phyloP scores from a whole-genome alignment of 2,113 vertebrate species.

The Hippocampus guttulatus region DNA sequence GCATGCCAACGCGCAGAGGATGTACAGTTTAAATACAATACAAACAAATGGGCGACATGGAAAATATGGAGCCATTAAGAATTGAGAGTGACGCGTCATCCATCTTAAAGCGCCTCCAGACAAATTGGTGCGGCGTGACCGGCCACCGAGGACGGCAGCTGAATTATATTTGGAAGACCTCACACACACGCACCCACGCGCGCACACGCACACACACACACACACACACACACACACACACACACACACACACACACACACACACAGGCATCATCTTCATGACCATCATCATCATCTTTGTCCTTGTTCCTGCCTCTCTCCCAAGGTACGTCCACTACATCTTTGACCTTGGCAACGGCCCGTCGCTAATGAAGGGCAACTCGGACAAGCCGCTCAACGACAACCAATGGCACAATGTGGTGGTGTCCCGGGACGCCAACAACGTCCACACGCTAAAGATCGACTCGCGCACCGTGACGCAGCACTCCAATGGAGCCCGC shows the following conservation, averaged over 20 bases:
- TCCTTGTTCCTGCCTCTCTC: background rate
- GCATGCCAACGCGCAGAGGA: background rate
- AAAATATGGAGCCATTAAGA: background rate
- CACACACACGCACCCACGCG: background rate
- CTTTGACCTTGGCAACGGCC: conserved; percentile 90
- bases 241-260: background rate
- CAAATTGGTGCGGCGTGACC: background rate
- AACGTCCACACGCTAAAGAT: conserved; percentile 88
- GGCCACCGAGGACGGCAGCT: background rate
- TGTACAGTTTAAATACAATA: background rate
- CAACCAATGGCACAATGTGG: conserved; percentile 95
- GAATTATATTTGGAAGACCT: background rate
- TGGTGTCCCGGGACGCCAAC: conserved; percentile 85
- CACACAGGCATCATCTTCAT: background rate
- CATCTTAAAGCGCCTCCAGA: conserved; percentile 5
- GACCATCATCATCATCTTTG: background rate
- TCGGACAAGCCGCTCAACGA: conserved; percentile 89
- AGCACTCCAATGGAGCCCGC: conserved; percentile 89
- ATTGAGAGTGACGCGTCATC: background rate
- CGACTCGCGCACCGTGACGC: conserved; percentile 88
- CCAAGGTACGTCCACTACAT: conserved; percentile 89
- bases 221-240: no score
- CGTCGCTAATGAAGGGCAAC: conserved; percentile 94
- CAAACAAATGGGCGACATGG: background rate
- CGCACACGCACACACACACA: no score